A percentile compares a stretch with the other conserved stretches of the same genome.
These are phyloP conservation scores for Sminthurinus signatus DNA, from an alignment of 1,140 invertebrate species.

Conservation along the genomic window DNA sequence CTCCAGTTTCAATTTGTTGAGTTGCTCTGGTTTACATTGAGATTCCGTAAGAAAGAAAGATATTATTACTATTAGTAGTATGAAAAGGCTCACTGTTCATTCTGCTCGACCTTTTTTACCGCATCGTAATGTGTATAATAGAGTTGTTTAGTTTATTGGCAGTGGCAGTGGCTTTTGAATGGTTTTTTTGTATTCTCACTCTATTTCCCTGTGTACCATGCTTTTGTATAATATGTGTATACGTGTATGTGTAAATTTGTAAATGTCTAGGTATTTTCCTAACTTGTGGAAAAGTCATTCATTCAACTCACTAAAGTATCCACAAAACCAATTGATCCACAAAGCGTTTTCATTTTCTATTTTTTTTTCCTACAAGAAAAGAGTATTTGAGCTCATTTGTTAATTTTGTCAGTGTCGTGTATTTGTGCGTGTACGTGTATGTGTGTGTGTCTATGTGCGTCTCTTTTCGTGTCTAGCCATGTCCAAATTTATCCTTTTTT, in stretches of 20 bases:
- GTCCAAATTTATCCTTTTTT: neutral
- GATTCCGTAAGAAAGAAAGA: neutral
- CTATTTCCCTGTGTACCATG: no score
- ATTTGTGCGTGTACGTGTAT: neutral
- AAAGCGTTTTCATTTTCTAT: no score
- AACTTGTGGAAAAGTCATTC: slow-evolving; percentile 14
- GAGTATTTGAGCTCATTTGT: neutral
- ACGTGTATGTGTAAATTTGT: no score
- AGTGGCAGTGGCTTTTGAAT: neutral
- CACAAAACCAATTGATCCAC: slow-evolving; percentile 2
- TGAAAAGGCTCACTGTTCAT: slow-evolving; percentile 2
- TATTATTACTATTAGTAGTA: neutral
- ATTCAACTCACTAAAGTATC: neutral
- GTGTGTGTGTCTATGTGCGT: neutral
- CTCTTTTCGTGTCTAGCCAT: neutral
- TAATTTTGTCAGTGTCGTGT: slow-evolving; percentile 2
- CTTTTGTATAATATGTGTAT: no score
- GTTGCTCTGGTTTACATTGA: neutral
- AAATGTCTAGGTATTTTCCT: neutral
- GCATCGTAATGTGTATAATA: slow-evolving; percentile 23
- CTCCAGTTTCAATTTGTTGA: slow-evolving; percentile 29
- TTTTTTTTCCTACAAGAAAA: no score
- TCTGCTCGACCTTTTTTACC: slow-evolving; percentile 21
- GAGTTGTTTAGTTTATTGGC: slow-evolving; percentile 31
- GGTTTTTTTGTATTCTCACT: slow-evolving; percentile 15